These are phyloP conservation scores for Muscidifurax raptorellus DNA, from an alignment of 1,140 invertebrate species.

Conservation along the genomic window DNA sequence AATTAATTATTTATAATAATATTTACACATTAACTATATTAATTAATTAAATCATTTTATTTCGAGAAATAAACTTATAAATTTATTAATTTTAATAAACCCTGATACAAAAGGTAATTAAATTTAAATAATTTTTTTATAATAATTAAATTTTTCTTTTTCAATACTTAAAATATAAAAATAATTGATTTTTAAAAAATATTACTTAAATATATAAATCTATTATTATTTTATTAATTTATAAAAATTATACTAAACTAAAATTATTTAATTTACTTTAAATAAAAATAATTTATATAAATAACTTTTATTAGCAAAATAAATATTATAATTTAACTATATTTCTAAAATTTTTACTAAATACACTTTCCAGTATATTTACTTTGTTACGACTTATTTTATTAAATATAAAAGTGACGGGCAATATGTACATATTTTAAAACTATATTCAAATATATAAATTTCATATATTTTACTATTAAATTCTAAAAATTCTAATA, in stretches of 20 bases:
- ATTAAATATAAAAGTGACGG: slow-evolving; percentile 81
- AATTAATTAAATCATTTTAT: slow-evolving; percentile 75
- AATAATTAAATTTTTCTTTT: background rate
- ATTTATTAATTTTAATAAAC: slow-evolving; percentile 76
- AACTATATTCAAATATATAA: slow-evolving; percentile 71
- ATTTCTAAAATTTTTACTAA: slow-evolving; percentile 74
- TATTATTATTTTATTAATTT: too few species aligned
- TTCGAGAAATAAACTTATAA: slow-evolving; percentile 75
- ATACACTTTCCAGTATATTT: slow-evolving; percentile 81
- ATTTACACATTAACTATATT: slow-evolving; percentile 75
- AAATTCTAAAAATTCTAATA: slow-evolving; percentile 75
- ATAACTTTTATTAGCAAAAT: slow-evolving; percentile 75
- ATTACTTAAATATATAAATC: slow-evolving; percentile 64
- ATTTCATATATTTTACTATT: slow-evolving; percentile 72
- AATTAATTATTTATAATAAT: slow-evolving; percentile 78
- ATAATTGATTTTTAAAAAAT: background rate
- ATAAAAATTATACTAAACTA: background rate
- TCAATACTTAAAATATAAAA: slow-evolving; percentile 2
- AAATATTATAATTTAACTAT: slow-evolving; percentile 75
- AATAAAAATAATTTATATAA: slow-evolving; percentile 59
- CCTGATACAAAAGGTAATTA: slow-evolving; percentile 82
- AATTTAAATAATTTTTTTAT: slow-evolving; percentile 49
- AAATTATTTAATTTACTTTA: slow-evolving; percentile 66
- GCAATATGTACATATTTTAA: slow-evolving; percentile 80
- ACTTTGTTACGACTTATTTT: slow-evolving; percentile 86